Percentiles rank a stretch among this genome's conserved stretches.
These are phyloP conservation scores for Bostrychus sinensis DNA, from an alignment of 2,113 vertebrate genomes.

Conservation along the genomic window DNA sequence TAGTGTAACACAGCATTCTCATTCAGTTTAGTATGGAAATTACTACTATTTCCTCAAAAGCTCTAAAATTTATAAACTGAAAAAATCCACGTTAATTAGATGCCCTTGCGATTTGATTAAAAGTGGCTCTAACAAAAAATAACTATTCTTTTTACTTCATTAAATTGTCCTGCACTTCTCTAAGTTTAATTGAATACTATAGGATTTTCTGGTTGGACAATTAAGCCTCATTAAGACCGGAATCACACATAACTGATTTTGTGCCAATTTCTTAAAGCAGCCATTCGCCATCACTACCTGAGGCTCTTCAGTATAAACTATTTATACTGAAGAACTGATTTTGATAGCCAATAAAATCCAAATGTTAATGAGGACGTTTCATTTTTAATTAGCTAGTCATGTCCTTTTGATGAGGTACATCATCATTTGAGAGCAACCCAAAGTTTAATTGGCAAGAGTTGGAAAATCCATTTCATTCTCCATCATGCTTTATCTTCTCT, in stretches of 20 bases:
- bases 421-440: conserved; percentile 9
- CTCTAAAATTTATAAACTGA: background rate
- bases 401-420: conserved; percentile 3
- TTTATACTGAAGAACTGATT: background rate
- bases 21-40: too few relatives aligned
- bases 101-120: background rate
- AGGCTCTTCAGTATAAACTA: background rate
- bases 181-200: background rate
- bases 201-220: background rate
- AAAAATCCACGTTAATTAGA: conserved; percentile 6
- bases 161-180: conserved; percentile 2
- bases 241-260: background rate
- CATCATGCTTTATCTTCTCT: conserved; percentile 9
- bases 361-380: conserved; percentile 16
- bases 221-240: background rate
- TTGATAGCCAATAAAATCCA: conserved; percentile 1
- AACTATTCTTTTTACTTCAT: conserved; percentile 16
- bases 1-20: too few relatives aligned
- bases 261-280: background rate
- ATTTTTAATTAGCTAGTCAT: conserved; percentile 11
- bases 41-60: too few relatives aligned
- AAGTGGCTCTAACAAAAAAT: background rate
- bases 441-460: conserved; percentile 10
- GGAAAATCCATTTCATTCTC: conserved; percentile 34
- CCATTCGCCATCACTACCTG: background rate